Percentiles rank a stretch among this genome's conserved stretches.
These are phyloP conservation scores for Chrysomallon squamiferum DNA, from an alignment of 1,140 invertebrate genomes.

Conservation along the genomic window DNA sequence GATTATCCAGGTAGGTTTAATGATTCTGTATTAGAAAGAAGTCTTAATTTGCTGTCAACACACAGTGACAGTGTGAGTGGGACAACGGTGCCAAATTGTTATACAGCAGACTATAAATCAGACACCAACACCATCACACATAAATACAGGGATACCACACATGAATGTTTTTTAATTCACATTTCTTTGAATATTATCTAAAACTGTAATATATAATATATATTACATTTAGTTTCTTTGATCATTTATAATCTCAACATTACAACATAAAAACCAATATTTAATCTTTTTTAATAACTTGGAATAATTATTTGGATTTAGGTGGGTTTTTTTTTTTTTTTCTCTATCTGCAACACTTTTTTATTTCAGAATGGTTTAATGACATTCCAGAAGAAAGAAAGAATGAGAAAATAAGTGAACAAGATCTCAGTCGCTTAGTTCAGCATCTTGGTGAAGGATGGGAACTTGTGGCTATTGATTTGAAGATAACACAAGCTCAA, in stretches of 20 bases:
- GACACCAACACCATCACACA: no score
- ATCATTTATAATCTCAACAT: not conserved
- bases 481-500: not conserved
- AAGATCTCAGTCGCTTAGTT: constrained; percentile 9
- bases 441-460: constrained; percentile 7
- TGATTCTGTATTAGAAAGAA: no score
- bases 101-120: not conserved
- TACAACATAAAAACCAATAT: not conserved
- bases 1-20: not conserved
- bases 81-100: no score
- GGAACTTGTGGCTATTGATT: constrained; percentile 8
- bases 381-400: constrained; percentile 8
- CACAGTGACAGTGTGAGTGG: no score
- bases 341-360: no score
- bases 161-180: no score
- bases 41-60: not conserved
- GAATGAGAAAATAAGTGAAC: not conserved
- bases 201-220: no score
- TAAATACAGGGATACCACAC: no score
- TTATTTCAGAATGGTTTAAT: constrained; percentile 14
- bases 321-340: not conserved
- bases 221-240: no score
- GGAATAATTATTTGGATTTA: not conserved
- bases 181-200: no score
- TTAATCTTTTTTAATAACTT: not conserved